Evolutionary conservation across 2,113 vertebrate genomes (phyloP), one percentile per base, ranked within the genome.

Genomic region (Atrichornis clamosus): DNA sequence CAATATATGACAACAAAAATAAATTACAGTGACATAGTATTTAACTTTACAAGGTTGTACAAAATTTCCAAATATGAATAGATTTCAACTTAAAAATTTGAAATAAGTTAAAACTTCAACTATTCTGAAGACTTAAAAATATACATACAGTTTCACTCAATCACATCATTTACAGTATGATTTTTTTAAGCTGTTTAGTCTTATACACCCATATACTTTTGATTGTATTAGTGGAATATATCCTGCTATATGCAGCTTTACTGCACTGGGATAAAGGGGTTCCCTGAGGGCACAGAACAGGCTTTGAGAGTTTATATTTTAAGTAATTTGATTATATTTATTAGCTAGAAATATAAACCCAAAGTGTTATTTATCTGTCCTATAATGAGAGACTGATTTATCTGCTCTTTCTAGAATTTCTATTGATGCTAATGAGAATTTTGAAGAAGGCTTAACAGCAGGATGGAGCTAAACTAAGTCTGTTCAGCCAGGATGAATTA

Each of bases 21-120:
- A 97, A 98, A 93, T 97, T 97, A 97, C 97, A 96, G 91, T 97
- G 94, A 97, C 94, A 95, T 92, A 97, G 86, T 97, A 97, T 97
- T 97, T 96, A 96, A 96, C 93, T 97, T 94, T 97, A 97, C 97
- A 97, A 98, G 95, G 79, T 97, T 95, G 87, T 98, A 98, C 97
- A 97, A 98, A 98, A 97, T 97, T 96, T 93, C 95, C 96, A 97
- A 97, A 97, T 96, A 97, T 90, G 92, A 97, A 97, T 92, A 97
- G 90, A 96, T 95, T 97, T 95, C 89, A 97, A 97, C 97, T 95
- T 92, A 97, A 97, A 97, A 97, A 91, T 87, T 91, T 89, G 95
- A 97, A 97, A 97, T 97, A 97, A 97, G 97, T 97, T 97, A 97
- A 97, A 97, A 97, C 93, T 95, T 96, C 94, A 96, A 95, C 95